These are phyloP conservation scores for Thelaira solivaga DNA, from an alignment of 2,888 invertebrate species.

Conservation along the genomic window DNA sequence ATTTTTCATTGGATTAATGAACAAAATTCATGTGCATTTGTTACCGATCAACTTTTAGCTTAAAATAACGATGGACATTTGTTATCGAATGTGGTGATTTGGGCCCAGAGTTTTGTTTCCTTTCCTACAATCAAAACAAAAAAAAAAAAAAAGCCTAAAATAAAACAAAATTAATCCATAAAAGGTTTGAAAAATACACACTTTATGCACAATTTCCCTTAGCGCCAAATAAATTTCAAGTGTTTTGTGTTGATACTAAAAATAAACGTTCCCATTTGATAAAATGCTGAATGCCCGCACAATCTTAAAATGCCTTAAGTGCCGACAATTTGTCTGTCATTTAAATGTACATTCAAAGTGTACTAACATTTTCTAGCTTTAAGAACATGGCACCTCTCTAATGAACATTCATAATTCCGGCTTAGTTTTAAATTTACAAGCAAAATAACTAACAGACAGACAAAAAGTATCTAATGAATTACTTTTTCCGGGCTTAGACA, in stretches of 20 bases:
- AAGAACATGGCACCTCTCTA: constrained; percentile 5
- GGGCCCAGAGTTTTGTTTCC: too few relatives aligned
- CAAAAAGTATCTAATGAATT: constrained; percentile 34
- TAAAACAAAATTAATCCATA: too few relatives aligned
- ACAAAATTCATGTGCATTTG: too few relatives aligned
- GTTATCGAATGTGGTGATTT: too few relatives aligned
- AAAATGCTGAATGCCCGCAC: background rate
- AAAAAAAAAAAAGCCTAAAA: background rate
- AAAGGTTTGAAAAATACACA: background rate
- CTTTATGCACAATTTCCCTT: background rate
- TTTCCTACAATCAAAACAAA: background rate
- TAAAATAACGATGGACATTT: too few relatives aligned
- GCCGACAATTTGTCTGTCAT: constrained; percentile 34
- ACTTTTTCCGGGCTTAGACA: too few relatives aligned
- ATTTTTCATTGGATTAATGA: too few relatives aligned
- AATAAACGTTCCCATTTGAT: background rate
- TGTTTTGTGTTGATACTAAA: background rate
- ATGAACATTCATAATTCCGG: constrained; percentile 29
- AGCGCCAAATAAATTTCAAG: background rate
- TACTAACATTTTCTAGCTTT: background rate
- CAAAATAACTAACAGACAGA: background rate
- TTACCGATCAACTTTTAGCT: too few relatives aligned
- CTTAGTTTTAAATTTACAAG: background rate
- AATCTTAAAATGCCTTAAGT: constrained; percentile 25
- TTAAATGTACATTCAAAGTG: constrained; percentile 1